phyloP scores from a whole-genome alignment of 2,113 vertebrate species.

The Osmerus eperlanus region DNA sequence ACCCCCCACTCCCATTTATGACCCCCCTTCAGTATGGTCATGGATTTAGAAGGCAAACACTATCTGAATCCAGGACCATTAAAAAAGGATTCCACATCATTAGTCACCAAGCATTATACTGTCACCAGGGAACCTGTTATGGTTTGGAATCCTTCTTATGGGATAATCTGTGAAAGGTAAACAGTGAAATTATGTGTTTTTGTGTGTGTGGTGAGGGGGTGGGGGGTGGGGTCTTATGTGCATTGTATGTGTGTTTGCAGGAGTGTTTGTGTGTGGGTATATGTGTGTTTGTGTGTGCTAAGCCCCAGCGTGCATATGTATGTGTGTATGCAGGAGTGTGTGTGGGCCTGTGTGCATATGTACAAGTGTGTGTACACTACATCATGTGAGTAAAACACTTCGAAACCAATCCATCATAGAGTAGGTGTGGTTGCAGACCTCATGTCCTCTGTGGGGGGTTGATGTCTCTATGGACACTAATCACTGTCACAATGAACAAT shows the following conservation, averaged over 20 bases:
- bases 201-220: too few relatives aligned
- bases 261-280: neutral
- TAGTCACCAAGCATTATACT: too few relatives aligned
- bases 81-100: too few relatives aligned
- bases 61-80: too few relatives aligned
- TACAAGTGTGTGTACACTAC: neutral
- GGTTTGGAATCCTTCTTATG: too few relatives aligned
- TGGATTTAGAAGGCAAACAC: too few relatives aligned
- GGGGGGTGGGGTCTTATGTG: too few relatives aligned
- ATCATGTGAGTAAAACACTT: neutral
- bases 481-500: conserved; percentile 5
- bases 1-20: too few relatives aligned
- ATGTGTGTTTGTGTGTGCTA: neutral
- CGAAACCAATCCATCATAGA: neutral
- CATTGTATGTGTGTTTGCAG: neutral
- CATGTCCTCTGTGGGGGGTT: neutral
- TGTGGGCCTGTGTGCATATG: conserved; percentile 3
- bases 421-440: neutral
- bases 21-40: too few relatives aligned
- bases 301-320: neutral
- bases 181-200: too few relatives aligned
- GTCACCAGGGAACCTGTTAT: too few relatives aligned
- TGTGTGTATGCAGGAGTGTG: conserved; percentile 15
- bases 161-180: too few relatives aligned
- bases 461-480: conserved; percentile 1